These are phyloP conservation scores for Neotoma lepida DNA, from an alignment of 2,113 vertebrate genomes.

Conservation along the genomic window DNA sequence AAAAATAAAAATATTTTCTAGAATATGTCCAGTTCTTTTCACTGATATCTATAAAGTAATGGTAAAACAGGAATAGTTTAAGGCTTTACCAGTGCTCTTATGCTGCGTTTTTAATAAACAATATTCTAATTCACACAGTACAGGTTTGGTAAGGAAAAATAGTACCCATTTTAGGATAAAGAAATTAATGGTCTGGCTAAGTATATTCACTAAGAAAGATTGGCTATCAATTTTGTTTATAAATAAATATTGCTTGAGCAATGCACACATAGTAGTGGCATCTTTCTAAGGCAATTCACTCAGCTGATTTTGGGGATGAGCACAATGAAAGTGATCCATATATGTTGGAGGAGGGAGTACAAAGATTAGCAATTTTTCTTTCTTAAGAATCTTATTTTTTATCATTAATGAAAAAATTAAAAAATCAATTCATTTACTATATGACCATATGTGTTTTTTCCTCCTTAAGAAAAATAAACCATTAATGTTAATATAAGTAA, in stretches of 20 bases:
- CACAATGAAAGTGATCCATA: neutral
- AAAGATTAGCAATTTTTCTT: neutral
- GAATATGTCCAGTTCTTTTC: neutral
- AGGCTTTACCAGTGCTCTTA: neutral
- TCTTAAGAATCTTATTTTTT: neutral
- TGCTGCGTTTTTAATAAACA: neutral
- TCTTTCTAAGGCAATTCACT: neutral
- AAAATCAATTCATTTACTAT: neutral
- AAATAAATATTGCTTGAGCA: neutral
- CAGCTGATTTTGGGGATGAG: neutral
- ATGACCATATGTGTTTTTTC: neutral
- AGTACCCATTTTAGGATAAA: neutral
- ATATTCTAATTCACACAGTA: neutral
- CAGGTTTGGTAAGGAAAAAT: neutral
- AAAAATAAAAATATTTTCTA: conserved; percentile 45
- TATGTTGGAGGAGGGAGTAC: neutral
- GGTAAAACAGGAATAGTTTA: neutral
- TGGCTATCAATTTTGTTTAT: neutral
- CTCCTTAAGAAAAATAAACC: neutral
- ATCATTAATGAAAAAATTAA: neutral
- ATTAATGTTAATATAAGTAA: neutral
- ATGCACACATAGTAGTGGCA: neutral
- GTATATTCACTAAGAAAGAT: neutral
- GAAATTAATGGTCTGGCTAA: conserved; percentile 30
- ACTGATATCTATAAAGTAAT: neutral